phyloP scores from a whole-genome alignment of 2,113 vertebrate genomes.

The Calcarius ornatus region DNA sequence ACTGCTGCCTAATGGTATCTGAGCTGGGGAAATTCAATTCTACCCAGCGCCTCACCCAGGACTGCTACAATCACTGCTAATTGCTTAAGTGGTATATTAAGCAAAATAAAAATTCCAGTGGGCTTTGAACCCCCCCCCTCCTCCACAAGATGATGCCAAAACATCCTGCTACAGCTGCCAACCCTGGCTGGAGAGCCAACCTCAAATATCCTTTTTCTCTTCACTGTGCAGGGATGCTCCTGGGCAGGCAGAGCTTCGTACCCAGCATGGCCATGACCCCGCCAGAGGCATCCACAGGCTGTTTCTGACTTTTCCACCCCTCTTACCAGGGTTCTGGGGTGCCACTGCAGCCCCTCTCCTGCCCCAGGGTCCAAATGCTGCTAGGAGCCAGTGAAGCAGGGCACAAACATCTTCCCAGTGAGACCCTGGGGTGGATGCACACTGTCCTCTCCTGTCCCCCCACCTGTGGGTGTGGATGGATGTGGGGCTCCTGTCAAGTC shows the following conservation, averaged over 20 bases:
- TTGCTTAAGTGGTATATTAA: constrained; percentile 38
- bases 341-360: not conserved
- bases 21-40: constrained; percentile 43
- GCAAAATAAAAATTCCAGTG: constrained; percentile 37
- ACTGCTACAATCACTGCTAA: constrained; percentile 13
- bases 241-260: accelerated
- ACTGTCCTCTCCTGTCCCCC: too few relatives aligned
- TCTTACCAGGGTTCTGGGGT: not conserved
- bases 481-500: not conserved
- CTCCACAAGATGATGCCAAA: not conserved
- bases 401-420: not conserved
- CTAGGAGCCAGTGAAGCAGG: not conserved
- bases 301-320: not conserved
- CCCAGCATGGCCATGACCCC: accelerated
- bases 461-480: accelerated
- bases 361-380: not conserved
- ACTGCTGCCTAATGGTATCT: constrained; percentile 5
- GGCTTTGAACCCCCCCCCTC: not conserved
- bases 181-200: not conserved
- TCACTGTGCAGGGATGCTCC: not conserved
- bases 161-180: not conserved
- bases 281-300: not conserved
- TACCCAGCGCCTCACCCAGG: not conserved
- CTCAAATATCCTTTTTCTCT: not conserved
- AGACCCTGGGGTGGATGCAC: not conserved